phyloP scores from a whole-genome alignment of 2,888 invertebrate genomes.

The Eupithecia inturbata region DNA sequence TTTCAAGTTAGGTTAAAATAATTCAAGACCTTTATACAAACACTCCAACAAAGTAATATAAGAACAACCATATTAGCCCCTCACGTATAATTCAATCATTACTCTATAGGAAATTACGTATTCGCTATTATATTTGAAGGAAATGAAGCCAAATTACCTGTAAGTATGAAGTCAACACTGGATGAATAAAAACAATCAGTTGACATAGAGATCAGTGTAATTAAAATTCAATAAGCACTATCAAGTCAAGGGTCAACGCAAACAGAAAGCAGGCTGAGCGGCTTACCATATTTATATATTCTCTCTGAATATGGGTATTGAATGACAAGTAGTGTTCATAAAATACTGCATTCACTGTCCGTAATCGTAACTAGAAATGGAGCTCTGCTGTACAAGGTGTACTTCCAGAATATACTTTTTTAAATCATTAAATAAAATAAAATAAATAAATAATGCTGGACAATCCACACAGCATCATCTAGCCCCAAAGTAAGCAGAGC shows the following conservation, averaged over 20 bases:
- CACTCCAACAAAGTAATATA: background rate
- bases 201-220: background rate
- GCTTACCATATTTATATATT: conserved; percentile 13
- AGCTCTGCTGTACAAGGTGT: conserved; percentile 12
- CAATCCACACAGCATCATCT: too few species aligned
- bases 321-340: conserved; percentile 19
- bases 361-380: conserved; percentile 11
- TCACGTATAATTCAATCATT: background rate
- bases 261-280: conserved; percentile 18
- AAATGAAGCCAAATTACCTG: background rate
- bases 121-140: background rate
- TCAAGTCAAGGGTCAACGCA: conserved; percentile 13
- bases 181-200: background rate
- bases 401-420: background rate
- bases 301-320: conserved; percentile 11
- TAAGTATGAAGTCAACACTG: background rate
- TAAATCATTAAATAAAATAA: background rate
- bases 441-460: too few species aligned
- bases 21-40: background rate
- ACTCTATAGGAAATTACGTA: background rate
- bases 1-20: background rate
- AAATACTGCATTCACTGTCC: conserved; percentile 21
- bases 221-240: background rate
- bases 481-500: too few species aligned
- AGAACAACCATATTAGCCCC: background rate